Base-by-base conservation (phyloP, 2,888 invertebrate species). In the Sacculina carcini region DNA sequence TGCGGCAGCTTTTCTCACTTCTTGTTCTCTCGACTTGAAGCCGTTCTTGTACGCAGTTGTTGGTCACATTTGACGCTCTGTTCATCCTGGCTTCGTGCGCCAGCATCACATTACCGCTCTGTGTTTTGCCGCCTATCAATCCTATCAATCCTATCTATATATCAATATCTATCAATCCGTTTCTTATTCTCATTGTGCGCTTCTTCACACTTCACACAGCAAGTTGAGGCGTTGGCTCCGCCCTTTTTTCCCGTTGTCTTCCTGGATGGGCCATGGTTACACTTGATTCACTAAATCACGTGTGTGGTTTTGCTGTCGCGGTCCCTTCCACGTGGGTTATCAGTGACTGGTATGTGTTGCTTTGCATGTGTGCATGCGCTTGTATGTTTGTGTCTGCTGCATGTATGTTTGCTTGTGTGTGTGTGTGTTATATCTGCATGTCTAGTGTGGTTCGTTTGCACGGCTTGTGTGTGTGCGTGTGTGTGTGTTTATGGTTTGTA, bases 361-460 rank as follows among this genome's bases (percentile, higher is more conserved):
- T 23, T n/a, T 19, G 40, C n/a, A 40, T 40, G 14, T 31, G 39
- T 31, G 40, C 31, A 10, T 28, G 26, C 28, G 21, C 39, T 12
- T 12, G 16, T 4, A 24, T 21, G 28, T 38, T 26, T 10, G 38
- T 39, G 14, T 16, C 40, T 23, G 21, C 24, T 51, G 32, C n/a
- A 50, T 28, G 53, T 55, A 54, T 26, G 50, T 44, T 29, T 47
- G 24, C 6, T 26, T 44, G 44, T 44, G 24, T 26, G 31, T 32
- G 29, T 46, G 39, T 50, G 39, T 31, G 39, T 42, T 51, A 34
- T 29, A 5, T 51, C 26, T 31, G 16, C 36, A n/a, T 51, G 21
- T 29, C 23, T 50, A 24, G 7, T 24, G 5, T 19, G 31, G 40
- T n/a, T 14, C 42, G 42, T 44, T 24, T 24, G 32, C 36, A n/a